Base-by-base conservation (phyloP, 1,140 invertebrate species). In the Neomicropteryx cornuta region DNA sequence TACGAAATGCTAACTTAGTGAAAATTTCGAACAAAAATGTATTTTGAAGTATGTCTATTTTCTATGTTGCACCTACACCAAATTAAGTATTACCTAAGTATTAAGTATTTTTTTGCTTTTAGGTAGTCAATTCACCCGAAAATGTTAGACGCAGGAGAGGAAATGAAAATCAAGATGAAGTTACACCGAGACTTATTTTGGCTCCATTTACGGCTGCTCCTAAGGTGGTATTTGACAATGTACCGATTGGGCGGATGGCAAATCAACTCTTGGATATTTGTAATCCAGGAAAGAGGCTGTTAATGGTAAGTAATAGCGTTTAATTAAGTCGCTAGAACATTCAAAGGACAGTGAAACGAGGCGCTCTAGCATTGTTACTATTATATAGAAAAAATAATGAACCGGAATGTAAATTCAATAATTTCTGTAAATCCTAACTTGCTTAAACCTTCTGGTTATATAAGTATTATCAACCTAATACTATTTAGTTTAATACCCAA, bases 151-250 rank as follows among this genome's bases (percentile, higher is more conserved):
- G 42, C 34, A 38, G 50, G 28, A 46, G 55, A 3, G 51, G 50
- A 17, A 53, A 56, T 16, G 45, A 49, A 17, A 45, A 48, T 5
- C 52, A 56, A 6, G 53, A 57, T 37, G 64, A 68, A 46, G 55
- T 60, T 45, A 52, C 47, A 3, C 56, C 62, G 3, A 48, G 60
- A 20, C 51, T 79, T 16, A 55, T 66, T 22, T 58, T 79, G 43
- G 75, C 72, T 3, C 76, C 76, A 5, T 79, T 79, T 60, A 71
- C 69, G 10, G 57, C 62, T 33, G 71, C 69, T 44, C 70, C 75
- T 4, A 73, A 75, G 62, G 66, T 79, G 8, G 57, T 69, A 28
- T 79, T 79, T 51, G 72, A 79, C 44, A 70, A 78, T 67, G 68
- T 78, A 37, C 53, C 63, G 17, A 56, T 79, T 37, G 72, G 72